A percentile compares a stretch with the other conserved stretches of the same genome.
These are phyloP conservation scores for Yponomeuta malinellus DNA, from an alignment of 2,888 invertebrate species.

Conservation along the genomic window DNA sequence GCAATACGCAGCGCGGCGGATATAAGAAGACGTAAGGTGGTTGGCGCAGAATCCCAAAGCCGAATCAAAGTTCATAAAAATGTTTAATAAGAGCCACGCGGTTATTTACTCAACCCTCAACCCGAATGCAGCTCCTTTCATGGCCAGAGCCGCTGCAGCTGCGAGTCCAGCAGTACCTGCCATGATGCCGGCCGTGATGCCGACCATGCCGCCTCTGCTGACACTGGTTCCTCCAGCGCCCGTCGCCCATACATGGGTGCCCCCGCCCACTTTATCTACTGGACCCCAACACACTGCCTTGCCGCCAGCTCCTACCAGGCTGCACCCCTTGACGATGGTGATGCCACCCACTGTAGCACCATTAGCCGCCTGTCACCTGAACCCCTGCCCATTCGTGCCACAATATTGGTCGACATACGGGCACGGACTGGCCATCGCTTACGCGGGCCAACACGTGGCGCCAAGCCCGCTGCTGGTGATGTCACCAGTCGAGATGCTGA, in stretches of 20 bases:
- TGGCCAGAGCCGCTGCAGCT: too few relatives aligned
- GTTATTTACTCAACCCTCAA: not conserved
- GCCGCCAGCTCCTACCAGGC: not conserved
- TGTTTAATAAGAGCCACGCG: not conserved
- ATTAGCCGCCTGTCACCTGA: not conserved
- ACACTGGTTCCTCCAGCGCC: too few relatives aligned
- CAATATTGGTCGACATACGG: not conserved
- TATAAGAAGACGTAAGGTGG: not conserved
- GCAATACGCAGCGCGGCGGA: not conserved
- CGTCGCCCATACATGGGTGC: too few relatives aligned
- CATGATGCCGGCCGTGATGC: too few relatives aligned
- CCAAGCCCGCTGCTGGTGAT: not conserved
- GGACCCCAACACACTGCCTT: not conserved
- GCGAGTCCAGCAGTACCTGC: too few relatives aligned
- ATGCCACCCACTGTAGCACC: not conserved
- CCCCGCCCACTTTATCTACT: too few relatives aligned
- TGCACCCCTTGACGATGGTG: not conserved
- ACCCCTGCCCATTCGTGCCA: not conserved
- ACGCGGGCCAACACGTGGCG: not conserved
- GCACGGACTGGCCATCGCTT: not conserved
- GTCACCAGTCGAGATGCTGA: too few relatives aligned
- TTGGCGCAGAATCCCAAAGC: not conserved
- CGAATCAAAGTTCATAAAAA: not conserved
- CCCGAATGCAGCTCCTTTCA: not conserved
- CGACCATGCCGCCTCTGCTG: too few relatives aligned